A percentile compares a stretch with the other conserved stretches of the same genome.
These are phyloP conservation scores for Leistus spinibarbis DNA, from an alignment of 2,888 invertebrate genomes.

Conservation along the genomic window DNA sequence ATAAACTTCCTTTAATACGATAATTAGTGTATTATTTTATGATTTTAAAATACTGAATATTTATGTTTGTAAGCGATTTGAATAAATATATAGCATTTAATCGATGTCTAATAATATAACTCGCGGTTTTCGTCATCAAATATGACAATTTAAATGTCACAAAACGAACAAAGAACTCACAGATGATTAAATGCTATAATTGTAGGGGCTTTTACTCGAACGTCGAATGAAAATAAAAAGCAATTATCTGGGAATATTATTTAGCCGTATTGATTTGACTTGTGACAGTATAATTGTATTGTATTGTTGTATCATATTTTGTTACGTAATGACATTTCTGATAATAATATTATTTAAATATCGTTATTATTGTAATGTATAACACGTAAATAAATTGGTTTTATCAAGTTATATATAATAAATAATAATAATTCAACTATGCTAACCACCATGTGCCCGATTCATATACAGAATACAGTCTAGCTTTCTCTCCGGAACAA, in stretches of 20 bases:
- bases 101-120: background rate
- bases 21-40: too few relatives aligned
- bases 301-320: background rate
- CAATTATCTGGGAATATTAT: background rate
- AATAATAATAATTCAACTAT: too few relatives aligned
- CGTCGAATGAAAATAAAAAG: background rate
- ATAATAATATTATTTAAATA: background rate
- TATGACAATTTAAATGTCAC: background rate
- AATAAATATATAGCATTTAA: background rate
- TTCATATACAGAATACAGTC: too few relatives aligned
- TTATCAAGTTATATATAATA: too few relatives aligned
- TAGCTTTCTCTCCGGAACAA: too few relatives aligned
- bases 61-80: too few relatives aligned
- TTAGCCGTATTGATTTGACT: background rate
- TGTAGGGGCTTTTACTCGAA: background rate
- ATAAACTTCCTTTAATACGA: too few relatives aligned
- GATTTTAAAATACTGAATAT: too few relatives aligned
- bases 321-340: background rate
- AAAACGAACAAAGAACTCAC: background rate
- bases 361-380: background rate
- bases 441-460: too few relatives aligned
- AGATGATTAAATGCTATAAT: background rate
- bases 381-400: too few relatives aligned
- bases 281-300: background rate
- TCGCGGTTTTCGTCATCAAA: background rate